Evolutionary conservation across 2,113 vertebrate species (phyloP).

Genomic region (Calyptomena viridis): DNA sequence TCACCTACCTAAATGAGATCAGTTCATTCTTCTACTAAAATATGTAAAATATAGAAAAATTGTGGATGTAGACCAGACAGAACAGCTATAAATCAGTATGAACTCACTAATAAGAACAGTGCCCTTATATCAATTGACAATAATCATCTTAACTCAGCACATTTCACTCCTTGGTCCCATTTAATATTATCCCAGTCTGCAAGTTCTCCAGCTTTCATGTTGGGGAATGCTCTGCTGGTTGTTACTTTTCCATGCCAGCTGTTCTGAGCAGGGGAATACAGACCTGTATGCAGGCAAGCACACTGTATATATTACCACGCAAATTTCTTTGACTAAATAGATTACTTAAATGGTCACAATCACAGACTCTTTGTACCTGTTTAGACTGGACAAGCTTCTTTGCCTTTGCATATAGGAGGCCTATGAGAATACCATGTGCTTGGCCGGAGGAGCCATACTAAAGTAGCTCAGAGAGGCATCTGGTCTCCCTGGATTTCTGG

Average conservation of each 20-base stretch:
- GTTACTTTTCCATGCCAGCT: background rate
- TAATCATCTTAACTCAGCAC: background rate
- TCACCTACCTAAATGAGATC: background rate
- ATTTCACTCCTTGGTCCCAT: background rate
- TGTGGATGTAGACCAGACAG: background rate
- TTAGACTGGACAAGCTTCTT: background rate
- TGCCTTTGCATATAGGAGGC: background rate
- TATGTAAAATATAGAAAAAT: background rate
- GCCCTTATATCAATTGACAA: background rate
- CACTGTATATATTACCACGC: background rate
- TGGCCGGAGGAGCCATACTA: fast-evolving
- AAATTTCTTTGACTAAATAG: background rate
- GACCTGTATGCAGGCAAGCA: background rate
- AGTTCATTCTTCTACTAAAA: background rate
- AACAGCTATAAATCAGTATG: background rate
- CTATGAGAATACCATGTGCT: background rate
- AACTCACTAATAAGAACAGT: background rate
- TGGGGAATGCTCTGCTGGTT: background rate
- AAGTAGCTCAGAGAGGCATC: background rate
- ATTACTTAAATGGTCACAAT: background rate
- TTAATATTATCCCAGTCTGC: background rate
- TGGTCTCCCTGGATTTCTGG: background rate
- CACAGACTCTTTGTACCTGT: background rate
- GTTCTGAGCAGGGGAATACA: background rate
- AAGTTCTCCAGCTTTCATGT: background rate